Evolutionary conservation across 2,113 vertebrate genomes (phyloP), one percentile per base, ranked within the genome.

Genomic region (Dermatemys mawii): DNA sequence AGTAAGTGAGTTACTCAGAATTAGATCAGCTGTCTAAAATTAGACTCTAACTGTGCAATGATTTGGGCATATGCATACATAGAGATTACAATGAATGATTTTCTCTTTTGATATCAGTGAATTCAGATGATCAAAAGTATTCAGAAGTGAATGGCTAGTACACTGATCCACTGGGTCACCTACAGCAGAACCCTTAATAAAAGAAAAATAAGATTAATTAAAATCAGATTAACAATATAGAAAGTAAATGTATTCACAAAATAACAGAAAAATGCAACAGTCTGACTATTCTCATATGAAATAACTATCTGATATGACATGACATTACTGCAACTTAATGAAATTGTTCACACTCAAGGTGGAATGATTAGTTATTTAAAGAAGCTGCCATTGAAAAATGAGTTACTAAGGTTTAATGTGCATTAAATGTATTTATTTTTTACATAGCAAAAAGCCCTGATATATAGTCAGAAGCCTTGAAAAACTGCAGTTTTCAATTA

Each of bases 401-500:
- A 70, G n/a, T 38, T 38, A 38, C 63, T 35, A 14, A 70, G 75
- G 11, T 57, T 87, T 87, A 49, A 82, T 16, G 21, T 83, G 48
- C 16, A 51, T 22, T 78, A 92, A 70, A 53, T 6, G 57, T 80
- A 75, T 17, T 60, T 32, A 57, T 57, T 32, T 60, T 48, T 24
- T 89, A 81, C 24, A 83, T 41, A 87, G 49, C 81, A 96, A 83
- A 88, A 86, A 41, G 79, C 38, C 49, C 55, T 8, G 12, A 29
- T 55, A 9, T 12, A 76, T 12, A 12, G 63, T 7, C 26, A 84
- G 83, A 60, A 55, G 49, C 60, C 21, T 57, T 89, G 81, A 11
- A 11, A 89, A 95, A 12, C 57, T 83, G 5, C 7, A 48, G 11
- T 87, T 94, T 96, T 83, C 55, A 86, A 90, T 35, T 48, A 79